phyloP scores from a whole-genome alignment of 2,888 invertebrate species.

The Ephialtes manifestator region DNA sequence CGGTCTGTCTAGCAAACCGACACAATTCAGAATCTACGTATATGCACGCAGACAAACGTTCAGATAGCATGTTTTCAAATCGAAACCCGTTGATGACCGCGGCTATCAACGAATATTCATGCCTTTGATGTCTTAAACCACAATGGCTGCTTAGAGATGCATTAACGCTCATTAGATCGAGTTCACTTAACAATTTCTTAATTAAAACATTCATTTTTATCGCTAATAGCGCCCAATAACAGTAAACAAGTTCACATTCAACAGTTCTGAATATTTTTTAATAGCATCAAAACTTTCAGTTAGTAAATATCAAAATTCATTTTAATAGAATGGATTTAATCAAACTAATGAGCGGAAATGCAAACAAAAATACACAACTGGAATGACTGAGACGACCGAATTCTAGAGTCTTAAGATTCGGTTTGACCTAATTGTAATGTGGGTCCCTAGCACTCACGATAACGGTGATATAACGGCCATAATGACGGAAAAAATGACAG shows the following conservation, averaged over 20 bases:
- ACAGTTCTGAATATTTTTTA: not conserved
- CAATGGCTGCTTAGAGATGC: slow-evolving; percentile 33
- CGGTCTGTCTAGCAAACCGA: slow-evolving; percentile 12
- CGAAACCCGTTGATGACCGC: slow-evolving; percentile 58
- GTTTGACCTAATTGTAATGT: slow-evolving; percentile 57
- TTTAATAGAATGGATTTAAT: not conserved
- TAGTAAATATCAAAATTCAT: not conserved
- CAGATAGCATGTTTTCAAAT: slow-evolving; percentile 27
- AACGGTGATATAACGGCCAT: too few species aligned
- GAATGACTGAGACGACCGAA: slow-evolving; percentile 58
- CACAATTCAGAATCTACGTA: not conserved
- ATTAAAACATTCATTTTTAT: not conserved
- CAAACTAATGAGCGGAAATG: not conserved
- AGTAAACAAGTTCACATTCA: not conserved
- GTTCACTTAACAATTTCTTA: not conserved
- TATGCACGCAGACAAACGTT: not conserved
- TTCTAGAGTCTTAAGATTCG: slow-evolving; percentile 57
- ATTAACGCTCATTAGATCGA: slow-evolving; percentile 24
- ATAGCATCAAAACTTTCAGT: not conserved
- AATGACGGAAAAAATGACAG: too few species aligned
- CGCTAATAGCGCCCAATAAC: not conserved
- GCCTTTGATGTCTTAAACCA: slow-evolving; percentile 74
- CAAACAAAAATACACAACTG: slow-evolving; percentile 16
- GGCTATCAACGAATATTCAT: slow-evolving; percentile 79
- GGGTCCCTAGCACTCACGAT: too few species aligned